phyloP scores from a whole-genome alignment of 2,888 invertebrate species.

The Junonia oenone region DNA sequence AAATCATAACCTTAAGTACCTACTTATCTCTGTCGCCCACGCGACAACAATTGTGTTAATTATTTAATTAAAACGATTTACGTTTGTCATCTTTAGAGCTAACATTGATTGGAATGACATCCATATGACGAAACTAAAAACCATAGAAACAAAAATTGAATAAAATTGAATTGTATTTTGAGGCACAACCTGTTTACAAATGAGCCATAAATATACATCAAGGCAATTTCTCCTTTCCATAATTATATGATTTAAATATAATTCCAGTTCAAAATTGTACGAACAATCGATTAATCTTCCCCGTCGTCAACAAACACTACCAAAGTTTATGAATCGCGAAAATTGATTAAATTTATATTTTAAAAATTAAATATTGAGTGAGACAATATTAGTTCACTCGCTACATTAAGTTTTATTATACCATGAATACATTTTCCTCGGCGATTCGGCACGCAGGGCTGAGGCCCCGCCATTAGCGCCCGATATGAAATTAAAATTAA shows the following conservation, averaged over 20 bases:
- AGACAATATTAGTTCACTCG: slow-evolving; percentile 79
- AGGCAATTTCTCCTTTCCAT: not conserved
- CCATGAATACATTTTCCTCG: slow-evolving; percentile 72
- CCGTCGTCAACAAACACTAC: slow-evolving; percentile 5
- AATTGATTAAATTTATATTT: slow-evolving; percentile 62
- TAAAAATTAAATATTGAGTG: slow-evolving; percentile 76
- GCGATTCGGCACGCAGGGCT: slow-evolving; percentile 76
- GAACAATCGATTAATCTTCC: slow-evolving; percentile 1
- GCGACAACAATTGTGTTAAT: too few species aligned
- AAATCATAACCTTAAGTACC: too few species aligned
- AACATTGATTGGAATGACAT: too few species aligned
- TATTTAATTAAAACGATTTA: too few species aligned
- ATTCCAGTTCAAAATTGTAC: not conserved
- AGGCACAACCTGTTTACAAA: not conserved
- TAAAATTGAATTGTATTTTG: too few species aligned
- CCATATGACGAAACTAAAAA: too few species aligned
- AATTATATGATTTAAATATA: not conserved
- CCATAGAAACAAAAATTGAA: too few species aligned
- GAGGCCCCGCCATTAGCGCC: slow-evolving; percentile 71
- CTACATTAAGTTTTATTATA: slow-evolving; percentile 76
- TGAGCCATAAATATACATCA: not conserved
- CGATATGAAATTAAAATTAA: slow-evolving; percentile 80
- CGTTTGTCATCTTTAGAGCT: too few species aligned
- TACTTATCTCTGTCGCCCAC: too few species aligned
- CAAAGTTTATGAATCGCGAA: slow-evolving; percentile 23